Conservation (phyloP, 35 echinoderm and acorn worm species). For the Stichopus chloronotus region DNA sequence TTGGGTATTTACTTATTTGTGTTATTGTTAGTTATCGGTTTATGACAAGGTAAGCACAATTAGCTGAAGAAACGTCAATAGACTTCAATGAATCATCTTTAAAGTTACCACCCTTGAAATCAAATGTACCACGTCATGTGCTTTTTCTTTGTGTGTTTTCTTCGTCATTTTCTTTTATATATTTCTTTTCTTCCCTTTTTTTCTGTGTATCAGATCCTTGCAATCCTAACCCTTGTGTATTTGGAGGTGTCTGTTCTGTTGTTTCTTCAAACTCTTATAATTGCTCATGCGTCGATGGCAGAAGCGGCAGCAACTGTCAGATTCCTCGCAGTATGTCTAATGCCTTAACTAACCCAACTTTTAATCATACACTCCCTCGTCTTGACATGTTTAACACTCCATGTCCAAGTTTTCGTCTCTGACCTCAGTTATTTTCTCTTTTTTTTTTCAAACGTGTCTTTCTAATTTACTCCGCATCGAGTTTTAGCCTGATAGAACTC, state of each 20-base stretch:
- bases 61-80: no score
- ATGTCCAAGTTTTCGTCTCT: background rate
- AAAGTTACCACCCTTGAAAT: no score
- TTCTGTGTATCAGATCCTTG: conserved; percentile 19
- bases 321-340: conserved; percentile 41
- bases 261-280: background rate
- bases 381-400: background rate
- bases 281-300: conserved; percentile 13
- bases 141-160: no score
- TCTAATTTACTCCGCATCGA: no score
- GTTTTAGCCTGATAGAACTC: no score
- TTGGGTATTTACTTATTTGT: no score
- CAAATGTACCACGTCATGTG: no score
- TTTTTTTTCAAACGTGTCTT: background rate
- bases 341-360: no score
- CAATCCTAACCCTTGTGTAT: conserved; percentile 49
- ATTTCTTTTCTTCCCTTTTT: background rate
- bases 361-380: background rate
- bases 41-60: no score
- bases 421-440: background rate
- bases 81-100: no score
- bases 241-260: conserved; percentile 22
- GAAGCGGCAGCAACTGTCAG: conserved; percentile 32
- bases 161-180: background rate
- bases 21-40: no score